Evolutionary conservation across 2,888 invertebrate species (phyloP), one percentile per base, ranked within the genome.

Genomic region (Machimus atricapillus): DNA sequence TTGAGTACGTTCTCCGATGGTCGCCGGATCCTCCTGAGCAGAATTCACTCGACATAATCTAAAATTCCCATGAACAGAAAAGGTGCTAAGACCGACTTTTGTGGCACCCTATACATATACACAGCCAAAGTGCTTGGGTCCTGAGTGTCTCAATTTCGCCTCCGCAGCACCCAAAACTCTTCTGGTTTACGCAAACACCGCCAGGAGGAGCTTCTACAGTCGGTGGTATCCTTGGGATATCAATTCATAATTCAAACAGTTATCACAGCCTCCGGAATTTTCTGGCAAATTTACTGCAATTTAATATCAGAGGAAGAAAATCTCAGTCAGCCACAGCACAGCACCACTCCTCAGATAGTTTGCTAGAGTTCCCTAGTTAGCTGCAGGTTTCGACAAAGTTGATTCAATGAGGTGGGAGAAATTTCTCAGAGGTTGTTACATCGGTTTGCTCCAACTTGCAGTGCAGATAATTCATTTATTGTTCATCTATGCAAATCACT

Each of bases 211-310:
- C 14, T 74, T 12, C 46, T 19, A 9, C 43, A 46, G 74, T 46
- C 37, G 37, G 40, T 74, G 34, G 58, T 58, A 34, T 31, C 52
- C 34, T 87, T 76, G 40, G 56, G 79, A 58, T 87, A 73, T 79
- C 74, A 85, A 88, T 88, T 87, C 87, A 88, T 87, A 88, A 88
- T 88, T 88, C 88, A 87, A 88, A 87, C 82, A 88, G 78, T 87
- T 88, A 88, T 88, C 79, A 85, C 56, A 87, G 87, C 87, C 88
- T 87, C 87, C 87, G 87, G 87, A 86, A 88, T 88, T 88, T 87
- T 88, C 88, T 88, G 88, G 88, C 83, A 87, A 88, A 87, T 88
- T 88, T 88, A 88, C 88, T 88, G 85, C 82, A 88, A 87, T 88
- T 85, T 87, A 88, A 85, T 88, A 74, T 74, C 58, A 27, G n/a